phyloP scores from a whole-genome alignment of 23 tunicate species.

The Oikopleura albicans region DNA sequence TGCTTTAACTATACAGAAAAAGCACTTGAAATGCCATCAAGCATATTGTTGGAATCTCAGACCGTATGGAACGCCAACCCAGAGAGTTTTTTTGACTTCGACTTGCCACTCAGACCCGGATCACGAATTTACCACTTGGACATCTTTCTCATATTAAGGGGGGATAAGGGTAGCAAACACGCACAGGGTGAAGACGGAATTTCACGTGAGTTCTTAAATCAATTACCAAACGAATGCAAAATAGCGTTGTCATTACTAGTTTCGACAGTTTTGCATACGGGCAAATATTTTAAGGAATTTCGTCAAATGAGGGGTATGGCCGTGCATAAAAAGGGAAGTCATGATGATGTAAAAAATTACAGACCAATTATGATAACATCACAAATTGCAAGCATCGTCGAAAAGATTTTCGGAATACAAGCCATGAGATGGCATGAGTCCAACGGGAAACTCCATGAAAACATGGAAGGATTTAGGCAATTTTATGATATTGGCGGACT shows the following conservation, averaged over 20 bases:
- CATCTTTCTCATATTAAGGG: neutral
- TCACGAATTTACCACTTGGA: neutral
- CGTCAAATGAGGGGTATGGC: neutral
- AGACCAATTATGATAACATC: neutral
- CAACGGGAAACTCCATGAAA: neutral
- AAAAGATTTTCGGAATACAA: neutral
- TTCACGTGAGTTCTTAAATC: neutral
- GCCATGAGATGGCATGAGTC: neutral
- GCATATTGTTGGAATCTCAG: no score
- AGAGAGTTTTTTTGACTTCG: neutral
- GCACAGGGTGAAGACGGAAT: neutral
- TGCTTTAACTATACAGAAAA: no score
- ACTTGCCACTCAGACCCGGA: neutral
- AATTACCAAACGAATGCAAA: neutral
- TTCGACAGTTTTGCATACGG: neutral
- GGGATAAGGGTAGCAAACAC: neutral
- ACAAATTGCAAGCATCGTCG: neutral
- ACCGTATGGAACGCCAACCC: neutral
- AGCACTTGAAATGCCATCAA: no score
- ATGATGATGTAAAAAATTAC: neutral
- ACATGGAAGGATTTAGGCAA: neutral
- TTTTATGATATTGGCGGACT: neutral
- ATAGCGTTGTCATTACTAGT: neutral
- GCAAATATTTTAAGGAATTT: neutral
- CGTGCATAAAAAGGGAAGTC: neutral